A percentile compares a stretch with the other conserved stretches of the same genome.
These are phyloP conservation scores for Corvus hawaiiensis DNA, from an alignment of 2,113 vertebrate genomes.

Conservation along the genomic window DNA sequence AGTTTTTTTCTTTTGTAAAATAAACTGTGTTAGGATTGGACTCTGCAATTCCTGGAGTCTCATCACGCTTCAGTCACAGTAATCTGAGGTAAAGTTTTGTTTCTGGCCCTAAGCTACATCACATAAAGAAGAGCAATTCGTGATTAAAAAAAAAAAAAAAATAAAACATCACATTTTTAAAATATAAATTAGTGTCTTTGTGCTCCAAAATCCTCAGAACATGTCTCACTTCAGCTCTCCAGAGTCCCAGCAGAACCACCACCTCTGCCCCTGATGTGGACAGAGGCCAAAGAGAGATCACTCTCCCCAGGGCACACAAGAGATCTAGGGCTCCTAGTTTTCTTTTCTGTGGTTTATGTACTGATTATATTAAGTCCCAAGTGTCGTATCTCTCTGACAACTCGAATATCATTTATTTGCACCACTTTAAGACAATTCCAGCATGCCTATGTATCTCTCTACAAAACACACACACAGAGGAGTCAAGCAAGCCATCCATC, in stretches of 20 bases:
- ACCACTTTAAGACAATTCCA: neutral
- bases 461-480: neutral
- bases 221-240: neutral
- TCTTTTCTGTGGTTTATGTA: neutral
- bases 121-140: neutral
- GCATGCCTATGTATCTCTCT: neutral
- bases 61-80: neutral
- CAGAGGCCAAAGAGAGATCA: neutral
- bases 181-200: neutral
- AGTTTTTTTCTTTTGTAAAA: neutral
- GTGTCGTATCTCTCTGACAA: neutral
- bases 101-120: neutral
- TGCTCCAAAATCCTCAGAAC: neutral
- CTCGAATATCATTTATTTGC: neutral
- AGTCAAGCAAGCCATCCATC: neutral
- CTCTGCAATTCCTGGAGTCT: neutral
- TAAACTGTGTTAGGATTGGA: neutral
- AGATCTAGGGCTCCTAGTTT: neutral
- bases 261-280: neutral
- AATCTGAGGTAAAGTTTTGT: neutral
- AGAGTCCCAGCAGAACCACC: neutral
- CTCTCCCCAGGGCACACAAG: neutral
- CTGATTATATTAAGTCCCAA: neutral
- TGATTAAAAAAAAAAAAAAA: neutral
- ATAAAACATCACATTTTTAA: neutral